Evolutionary conservation across 2,797 vertebrate genomes (phyloP).

Genomic region (Trachops cirrhosus): DNA sequence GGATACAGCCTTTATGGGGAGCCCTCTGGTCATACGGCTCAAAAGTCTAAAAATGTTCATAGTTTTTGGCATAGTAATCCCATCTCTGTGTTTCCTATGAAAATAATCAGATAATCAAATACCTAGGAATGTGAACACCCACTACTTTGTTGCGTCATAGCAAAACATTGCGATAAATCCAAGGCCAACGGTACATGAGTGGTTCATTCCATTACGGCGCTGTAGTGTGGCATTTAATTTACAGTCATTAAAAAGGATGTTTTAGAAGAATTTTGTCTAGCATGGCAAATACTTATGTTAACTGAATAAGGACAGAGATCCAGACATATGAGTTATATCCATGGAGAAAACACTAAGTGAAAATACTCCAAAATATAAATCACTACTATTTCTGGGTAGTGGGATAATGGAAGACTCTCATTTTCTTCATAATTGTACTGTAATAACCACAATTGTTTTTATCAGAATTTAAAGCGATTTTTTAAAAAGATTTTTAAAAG

Average conservation of each 20-base stretch:
- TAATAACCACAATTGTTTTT: background rate
- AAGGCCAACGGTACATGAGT: background rate
- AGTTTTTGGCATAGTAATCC: background rate
- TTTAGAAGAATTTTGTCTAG: constrained; percentile 9
- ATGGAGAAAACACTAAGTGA: background rate
- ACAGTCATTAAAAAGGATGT: background rate
- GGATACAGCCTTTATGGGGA: background rate
- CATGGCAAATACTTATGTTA: background rate
- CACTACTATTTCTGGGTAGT: background rate
- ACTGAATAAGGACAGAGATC: background rate
- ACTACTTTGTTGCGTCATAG: background rate
- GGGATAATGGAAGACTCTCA: background rate
- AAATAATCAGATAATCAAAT: background rate
- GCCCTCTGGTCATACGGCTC: background rate
- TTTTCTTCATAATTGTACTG: background rate
- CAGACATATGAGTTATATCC: background rate
- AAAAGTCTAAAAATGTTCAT: background rate
- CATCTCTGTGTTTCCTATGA: background rate
- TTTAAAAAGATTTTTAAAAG: background rate
- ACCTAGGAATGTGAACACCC: background rate
- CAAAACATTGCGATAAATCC: background rate
- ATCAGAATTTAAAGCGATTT: constrained; percentile 18
- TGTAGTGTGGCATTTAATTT: background rate
- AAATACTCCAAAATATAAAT: background rate
- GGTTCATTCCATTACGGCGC: background rate